phyloP scores from a whole-genome alignment of 2,797 vertebrate species.

The Craterocephalus amniculus region DNA sequence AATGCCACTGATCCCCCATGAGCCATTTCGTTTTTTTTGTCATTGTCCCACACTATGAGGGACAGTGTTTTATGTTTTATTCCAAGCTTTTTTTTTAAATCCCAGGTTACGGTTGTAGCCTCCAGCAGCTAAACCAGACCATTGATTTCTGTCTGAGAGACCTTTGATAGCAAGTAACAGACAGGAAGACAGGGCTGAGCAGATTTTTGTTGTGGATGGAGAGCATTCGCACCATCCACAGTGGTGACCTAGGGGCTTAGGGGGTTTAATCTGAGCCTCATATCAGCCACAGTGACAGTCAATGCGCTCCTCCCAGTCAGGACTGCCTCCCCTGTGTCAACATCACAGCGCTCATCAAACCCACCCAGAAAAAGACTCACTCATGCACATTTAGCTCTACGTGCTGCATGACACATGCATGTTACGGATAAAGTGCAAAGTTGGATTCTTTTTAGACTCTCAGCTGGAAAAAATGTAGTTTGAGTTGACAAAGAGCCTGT shows the following conservation, averaged over 20 bases:
- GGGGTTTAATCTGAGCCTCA: constrained; percentile 55
- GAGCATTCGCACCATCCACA: constrained; percentile 21
- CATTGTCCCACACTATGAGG: background rate
- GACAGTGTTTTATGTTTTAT: constrained; percentile 3
- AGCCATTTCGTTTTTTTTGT: background rate
- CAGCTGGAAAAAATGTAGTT: background rate
- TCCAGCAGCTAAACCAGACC: background rate
- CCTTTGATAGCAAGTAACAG: constrained; percentile 25
- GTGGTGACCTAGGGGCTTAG: constrained; percentile 25
- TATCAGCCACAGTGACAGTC: constrained; percentile 51
- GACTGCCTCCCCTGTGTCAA: constrained; percentile 8
- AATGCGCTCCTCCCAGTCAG: constrained; percentile 39
- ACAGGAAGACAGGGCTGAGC: constrained; percentile 9
- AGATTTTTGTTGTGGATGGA: constrained; percentile 36
- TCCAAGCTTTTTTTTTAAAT: constrained; percentile 22
- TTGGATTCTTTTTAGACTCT: background rate
- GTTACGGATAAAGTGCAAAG: background rate
- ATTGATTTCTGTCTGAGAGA: constrained; percentile 29
- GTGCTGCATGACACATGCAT: background rate
- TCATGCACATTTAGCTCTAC: background rate
- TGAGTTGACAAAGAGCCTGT: background rate
- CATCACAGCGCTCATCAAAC: constrained; percentile 16
- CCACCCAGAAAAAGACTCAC: background rate
- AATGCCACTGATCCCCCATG: constrained; percentile 1
- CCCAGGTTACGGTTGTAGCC: background rate